Base-by-base conservation (phyloP, 2,113 vertebrate genomes). In the Eleginops maclovinus region DNA sequence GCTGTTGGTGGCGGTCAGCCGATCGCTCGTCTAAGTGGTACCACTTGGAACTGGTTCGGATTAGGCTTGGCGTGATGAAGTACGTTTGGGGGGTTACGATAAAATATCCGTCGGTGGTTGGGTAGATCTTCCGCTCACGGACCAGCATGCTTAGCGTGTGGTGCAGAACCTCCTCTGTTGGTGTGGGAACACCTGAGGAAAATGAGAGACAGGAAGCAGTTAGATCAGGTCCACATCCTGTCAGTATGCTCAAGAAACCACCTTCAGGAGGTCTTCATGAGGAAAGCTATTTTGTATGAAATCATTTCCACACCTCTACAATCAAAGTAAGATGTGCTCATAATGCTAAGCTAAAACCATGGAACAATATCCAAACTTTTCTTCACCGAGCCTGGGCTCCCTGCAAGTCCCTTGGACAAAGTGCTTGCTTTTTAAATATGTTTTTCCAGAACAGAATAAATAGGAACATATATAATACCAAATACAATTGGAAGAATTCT, bases 41-140 rank as follows among this genome's bases (percentile, higher is more conserved):
- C 98, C 98, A 99, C 93, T 99, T 99, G 84, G 97, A 98, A 91
- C 97, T 98, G 93, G 97, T 98, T 93, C 97, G 95, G 94, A 99
- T 97, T 86, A 99, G 95, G 80, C 98, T 99, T 28, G 98, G 98
- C 4, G 98, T 99, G 83, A 99, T 99, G 85, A 98, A 99, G 84
- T 99, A 99, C 19, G 98, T 99, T 93, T 99, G 98, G 0, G 98
- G 98, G 22, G 98, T 99, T 72, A 99, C 98, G 53, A 99, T 98
- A 90, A 99, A 99, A 89, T 99, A 99, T 88, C 98, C 98, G 59
- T 99, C 98, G 0, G 97, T 94, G 61, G 97, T 99, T 3, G 97
- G 98, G 84, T 99, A 99, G 92, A 99, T 98, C 90, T 99, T 99
- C 79, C 98, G 95, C 92, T 99, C 98, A 87, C 96, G 96, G 40